These are phyloP conservation scores for Nebria salina DNA, from an alignment of 2,888 invertebrate species.

Conservation along the genomic window DNA sequence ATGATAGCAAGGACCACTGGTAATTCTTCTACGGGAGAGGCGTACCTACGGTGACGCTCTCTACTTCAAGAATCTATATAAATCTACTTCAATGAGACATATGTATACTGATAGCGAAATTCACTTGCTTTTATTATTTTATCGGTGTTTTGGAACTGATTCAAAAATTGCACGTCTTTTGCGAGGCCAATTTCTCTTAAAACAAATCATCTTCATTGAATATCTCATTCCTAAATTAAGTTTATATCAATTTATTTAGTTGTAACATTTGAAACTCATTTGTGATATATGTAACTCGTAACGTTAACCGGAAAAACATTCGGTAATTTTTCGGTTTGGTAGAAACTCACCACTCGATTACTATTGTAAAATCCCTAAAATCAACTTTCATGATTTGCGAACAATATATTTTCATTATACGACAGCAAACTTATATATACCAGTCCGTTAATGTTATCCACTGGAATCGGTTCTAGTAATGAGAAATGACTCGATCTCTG, in stretches of 20 bases:
- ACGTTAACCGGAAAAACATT: background rate
- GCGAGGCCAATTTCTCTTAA: background rate
- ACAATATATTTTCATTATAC: conserved; percentile 42
- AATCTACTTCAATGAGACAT: background rate
- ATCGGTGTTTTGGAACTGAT: too few species aligned
- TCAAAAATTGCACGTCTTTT: background rate
- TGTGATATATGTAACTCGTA: conserved; percentile 7
- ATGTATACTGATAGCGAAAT: background rate
- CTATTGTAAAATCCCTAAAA: conserved; percentile 36
- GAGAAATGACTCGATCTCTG: conserved; percentile 44
- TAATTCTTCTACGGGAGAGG: background rate
- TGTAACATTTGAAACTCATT: background rate
- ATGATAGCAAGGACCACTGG: conserved; percentile 37
- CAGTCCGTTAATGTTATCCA: conserved; percentile 30
- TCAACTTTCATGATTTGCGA: conserved; percentile 28
- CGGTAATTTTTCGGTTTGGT: conserved; percentile 34
- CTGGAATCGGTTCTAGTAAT: conserved; percentile 38
- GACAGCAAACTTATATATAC: conserved; percentile 44
- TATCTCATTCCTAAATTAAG: too few species aligned
- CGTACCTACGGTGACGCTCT: background rate
- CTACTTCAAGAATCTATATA: background rate
- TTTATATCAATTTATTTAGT: too few species aligned
- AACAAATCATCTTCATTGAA: too few species aligned
- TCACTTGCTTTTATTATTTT: background rate
- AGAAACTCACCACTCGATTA: conserved; percentile 31